A percentile compares a stretch with the other conserved stretches of the same genome.
Evolutionary conservation across 2,113 vertebrate species (phyloP).

Genomic region (Nothobranchius furzeri): DNA sequence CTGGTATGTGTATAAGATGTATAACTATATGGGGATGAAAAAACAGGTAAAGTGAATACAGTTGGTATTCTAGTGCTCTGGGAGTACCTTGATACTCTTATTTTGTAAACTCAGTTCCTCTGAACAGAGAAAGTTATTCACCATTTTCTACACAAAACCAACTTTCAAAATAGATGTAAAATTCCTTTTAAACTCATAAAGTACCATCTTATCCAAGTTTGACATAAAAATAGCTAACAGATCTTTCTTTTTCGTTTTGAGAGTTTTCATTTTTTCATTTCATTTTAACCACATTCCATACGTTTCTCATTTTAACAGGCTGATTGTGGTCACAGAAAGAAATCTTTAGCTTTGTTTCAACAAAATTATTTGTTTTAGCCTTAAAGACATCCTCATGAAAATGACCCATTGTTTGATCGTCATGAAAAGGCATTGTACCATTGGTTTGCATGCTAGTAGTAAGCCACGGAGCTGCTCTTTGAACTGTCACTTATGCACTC

Average conservation of each 20-base stretch:
- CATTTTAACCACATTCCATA: slow-evolving; percentile 13
- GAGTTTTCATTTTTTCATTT: slow-evolving; percentile 8
- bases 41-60: no score
- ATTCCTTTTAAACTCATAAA: neutral
- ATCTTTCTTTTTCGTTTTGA: neutral
- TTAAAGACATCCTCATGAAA: slow-evolving; percentile 62
- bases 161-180: no score
- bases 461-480: slow-evolving; percentile 50
- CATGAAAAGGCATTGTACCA: slow-evolving; percentile 54
- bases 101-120: no score
- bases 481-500: slow-evolving; percentile 62
- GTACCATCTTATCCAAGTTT: neutral
- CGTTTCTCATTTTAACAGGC: slow-evolving; percentile 35
- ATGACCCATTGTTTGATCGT: slow-evolving; percentile 43
- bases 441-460: slow-evolving; percentile 44
- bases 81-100: no score
- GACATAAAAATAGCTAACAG: neutral
- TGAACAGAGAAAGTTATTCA: no score
- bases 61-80: no score
- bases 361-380: slow-evolving; percentile 45
- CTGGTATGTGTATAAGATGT: no score
- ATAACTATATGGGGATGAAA: no score
- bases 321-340: slow-evolving; percentile 23
- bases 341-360: slow-evolving; percentile 19
- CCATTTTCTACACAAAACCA: no score